These are phyloP conservation scores for Drosophila barbarae DNA, from an alignment of 2,888 invertebrate genomes.

Conservation along the genomic window DNA sequence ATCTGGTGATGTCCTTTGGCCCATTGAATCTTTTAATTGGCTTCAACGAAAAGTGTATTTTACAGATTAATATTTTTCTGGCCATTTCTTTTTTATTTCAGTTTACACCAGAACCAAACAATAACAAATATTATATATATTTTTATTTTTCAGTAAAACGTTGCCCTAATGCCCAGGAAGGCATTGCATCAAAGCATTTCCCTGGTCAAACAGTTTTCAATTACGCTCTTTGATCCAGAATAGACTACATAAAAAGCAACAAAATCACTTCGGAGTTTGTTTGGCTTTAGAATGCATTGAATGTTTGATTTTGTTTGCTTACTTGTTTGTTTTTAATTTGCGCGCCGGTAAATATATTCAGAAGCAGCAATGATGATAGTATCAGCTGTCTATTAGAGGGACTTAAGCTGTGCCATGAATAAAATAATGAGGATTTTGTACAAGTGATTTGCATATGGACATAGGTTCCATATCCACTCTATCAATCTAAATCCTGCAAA, in stretches of 20 bases:
- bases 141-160: not conserved
- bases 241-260: slow-evolving; percentile 28
- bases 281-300: slow-evolving; percentile 44
- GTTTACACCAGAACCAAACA: not conserved
- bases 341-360: slow-evolving; percentile 49
- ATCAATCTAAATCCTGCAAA: slow-evolving; percentile 27
- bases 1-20: slow-evolving; percentile 26
- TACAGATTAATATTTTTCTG: too few species aligned
- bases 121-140: not conserved
- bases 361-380: slow-evolving; percentile 6
- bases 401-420: slow-evolving; percentile 35
- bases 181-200: slow-evolving; percentile 30
- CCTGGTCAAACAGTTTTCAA: slow-evolving; percentile 55
- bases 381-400: slow-evolving; percentile 15
- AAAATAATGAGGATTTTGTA: slow-evolving; percentile 40
- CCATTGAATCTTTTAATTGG: not conserved
- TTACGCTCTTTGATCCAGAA: slow-evolving; percentile 40
- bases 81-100: not conserved
- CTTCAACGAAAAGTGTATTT: not conserved
- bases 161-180: not conserved
- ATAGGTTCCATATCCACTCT: slow-evolving; percentile 4
- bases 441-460: slow-evolving; percentile 21
- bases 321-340: slow-evolving; percentile 66
- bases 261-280: slow-evolving; percentile 30
- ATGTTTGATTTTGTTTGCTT: slow-evolving; percentile 46